Evolutionary conservation across 1,140 invertebrate genomes (phyloP).

Genomic region (Bradynema listronoti): DNA sequence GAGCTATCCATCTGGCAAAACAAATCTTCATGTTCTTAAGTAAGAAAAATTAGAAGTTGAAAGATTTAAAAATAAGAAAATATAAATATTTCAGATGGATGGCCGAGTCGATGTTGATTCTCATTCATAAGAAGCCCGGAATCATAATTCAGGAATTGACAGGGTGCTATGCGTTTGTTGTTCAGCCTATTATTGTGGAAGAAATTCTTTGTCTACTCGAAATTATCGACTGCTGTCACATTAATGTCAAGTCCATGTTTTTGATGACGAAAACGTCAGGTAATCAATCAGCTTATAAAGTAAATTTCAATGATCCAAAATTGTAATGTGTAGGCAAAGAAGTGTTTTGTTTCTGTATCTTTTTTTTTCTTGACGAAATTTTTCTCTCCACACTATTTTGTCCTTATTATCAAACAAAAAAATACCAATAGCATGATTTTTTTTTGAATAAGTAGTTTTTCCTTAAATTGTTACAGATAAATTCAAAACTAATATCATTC

Average conservation of each 20-base stretch:
- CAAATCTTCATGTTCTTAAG: conserved; percentile 18
- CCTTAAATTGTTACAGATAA: too few species aligned
- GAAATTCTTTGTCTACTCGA: conserved; percentile 24
- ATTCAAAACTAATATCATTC: too few species aligned
- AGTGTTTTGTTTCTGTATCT: too few species aligned
- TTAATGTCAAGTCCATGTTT: conserved; percentile 10
- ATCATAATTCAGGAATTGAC: conserved; percentile 18
- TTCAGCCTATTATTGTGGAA: conserved; percentile 19
- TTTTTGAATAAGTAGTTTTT: too few species aligned
- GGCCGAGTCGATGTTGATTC: conserved; percentile 19
- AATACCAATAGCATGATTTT: too few species aligned
- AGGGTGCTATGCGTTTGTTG: conserved; percentile 9
- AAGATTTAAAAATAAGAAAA: conserved; percentile 14
- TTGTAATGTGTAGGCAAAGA: too few species aligned
- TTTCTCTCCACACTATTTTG: too few species aligned
- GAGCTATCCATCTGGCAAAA: conserved; percentile 25
- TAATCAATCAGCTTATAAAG: too few species aligned
- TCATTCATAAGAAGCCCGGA: conserved; percentile 20
- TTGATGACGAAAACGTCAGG: conserved; percentile 13
- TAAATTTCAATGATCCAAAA: too few species aligned
- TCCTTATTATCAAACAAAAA: too few species aligned
- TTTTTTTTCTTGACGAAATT: too few species aligned
- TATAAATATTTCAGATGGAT: conserved; percentile 31
- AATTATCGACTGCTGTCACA: conserved; percentile 20
- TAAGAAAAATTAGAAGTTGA: conserved; percentile 1